Conservation (phyloP, 2,797 vertebrate genomes). For the Pipistrellus nathusii region DNA sequence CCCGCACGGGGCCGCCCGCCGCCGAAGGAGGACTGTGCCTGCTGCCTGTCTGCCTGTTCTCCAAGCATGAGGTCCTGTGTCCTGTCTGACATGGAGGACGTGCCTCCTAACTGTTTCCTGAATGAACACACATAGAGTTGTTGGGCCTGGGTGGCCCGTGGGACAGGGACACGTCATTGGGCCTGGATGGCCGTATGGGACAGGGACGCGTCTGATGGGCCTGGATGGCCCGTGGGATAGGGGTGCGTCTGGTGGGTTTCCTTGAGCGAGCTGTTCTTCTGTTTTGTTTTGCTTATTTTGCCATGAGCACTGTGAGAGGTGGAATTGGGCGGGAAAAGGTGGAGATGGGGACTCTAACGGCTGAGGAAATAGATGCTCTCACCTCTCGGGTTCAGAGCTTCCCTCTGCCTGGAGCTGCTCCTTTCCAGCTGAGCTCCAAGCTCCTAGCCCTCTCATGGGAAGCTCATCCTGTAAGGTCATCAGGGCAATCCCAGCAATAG, state of each 20-base stretch:
- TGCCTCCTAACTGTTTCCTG: not conserved
- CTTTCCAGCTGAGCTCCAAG: not conserved
- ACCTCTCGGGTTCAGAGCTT: not conserved
- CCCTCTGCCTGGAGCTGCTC: not conserved
- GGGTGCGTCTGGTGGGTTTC: not conserved
- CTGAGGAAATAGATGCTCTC: not conserved
- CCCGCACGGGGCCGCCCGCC: not conserved
- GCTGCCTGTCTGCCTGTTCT: not conserved
- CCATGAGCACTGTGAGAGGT: not conserved
- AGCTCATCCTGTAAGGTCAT: not conserved
- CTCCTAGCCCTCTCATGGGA: not conserved
- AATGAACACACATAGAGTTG: not conserved
- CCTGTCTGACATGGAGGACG: not conserved
- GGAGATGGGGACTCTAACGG: not conserved
- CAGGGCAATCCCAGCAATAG: not conserved
- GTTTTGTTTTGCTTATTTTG: not conserved
- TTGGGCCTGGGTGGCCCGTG: not conserved
- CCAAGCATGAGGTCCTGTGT: not conserved
- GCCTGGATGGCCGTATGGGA: not conserved
- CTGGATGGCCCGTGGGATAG: not conserved
- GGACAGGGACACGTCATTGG: not conserved
- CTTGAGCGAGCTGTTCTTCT: not conserved
- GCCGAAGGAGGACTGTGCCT: not conserved
- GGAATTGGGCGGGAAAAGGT: not conserved
- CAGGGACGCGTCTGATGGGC: too few relatives aligned